These are phyloP conservation scores for Elachura formosa DNA, from an alignment of 2,113 vertebrate genomes.

Conservation along the genomic window DNA sequence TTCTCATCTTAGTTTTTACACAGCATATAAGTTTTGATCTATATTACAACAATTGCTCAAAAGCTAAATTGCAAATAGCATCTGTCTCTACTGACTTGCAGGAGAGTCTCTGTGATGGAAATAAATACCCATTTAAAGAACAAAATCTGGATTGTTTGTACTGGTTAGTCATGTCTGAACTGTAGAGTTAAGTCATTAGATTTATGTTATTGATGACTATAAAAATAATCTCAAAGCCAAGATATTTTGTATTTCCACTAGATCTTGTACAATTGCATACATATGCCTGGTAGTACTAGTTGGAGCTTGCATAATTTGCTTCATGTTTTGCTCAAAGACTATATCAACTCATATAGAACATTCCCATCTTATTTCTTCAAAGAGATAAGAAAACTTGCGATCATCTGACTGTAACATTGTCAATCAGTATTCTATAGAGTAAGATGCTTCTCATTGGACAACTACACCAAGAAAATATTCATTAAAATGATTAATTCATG, in stretches of 20 bases:
- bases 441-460: not conserved
- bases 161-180: not conserved
- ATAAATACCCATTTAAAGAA: not conserved
- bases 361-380: not conserved
- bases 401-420: not conserved
- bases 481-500: not conserved
- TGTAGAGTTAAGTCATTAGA: not conserved
- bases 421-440: not conserved
- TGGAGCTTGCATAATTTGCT: not conserved
- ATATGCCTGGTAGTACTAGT: not conserved
- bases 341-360: not conserved
- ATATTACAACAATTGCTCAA: not conserved
- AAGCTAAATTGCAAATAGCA: not conserved
- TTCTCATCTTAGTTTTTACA: not conserved
- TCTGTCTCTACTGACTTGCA: not conserved
- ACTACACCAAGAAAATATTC: not conserved
- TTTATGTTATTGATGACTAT: not conserved
- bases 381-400: not conserved
- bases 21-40: not conserved
- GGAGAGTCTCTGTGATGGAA: not conserved
- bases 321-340: not conserved
- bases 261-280: not conserved
- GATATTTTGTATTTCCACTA: not conserved
- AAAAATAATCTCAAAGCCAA: not conserved
- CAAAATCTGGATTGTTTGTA: not conserved